These are phyloP conservation scores for Tachysurus fulvidraco DNA, from an alignment of 2,113 vertebrate genomes.

Conservation along the genomic window DNA sequence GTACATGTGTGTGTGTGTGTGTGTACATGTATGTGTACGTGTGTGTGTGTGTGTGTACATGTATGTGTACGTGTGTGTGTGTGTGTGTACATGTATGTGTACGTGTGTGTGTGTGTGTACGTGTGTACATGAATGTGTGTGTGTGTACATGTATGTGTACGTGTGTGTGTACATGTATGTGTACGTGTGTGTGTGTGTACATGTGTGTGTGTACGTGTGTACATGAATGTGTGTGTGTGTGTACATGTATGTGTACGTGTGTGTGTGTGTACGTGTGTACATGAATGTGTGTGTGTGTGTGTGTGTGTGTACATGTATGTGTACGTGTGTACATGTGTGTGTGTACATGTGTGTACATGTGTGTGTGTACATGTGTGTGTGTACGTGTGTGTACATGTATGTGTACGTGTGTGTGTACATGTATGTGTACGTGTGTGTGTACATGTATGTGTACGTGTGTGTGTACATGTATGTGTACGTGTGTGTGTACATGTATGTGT, in stretches of 20 bases:
- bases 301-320: not conserved
- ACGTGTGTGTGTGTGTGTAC: not conserved
- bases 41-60: not conserved
- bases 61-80: too few species aligned
- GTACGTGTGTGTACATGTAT: not conserved
- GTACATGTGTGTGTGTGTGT: not conserved
- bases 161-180: not conserved
- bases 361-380: not conserved
- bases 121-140: too few species aligned
- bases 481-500: not conserved
- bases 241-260: too few species aligned
- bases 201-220: not conserved
- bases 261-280: not conserved
- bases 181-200: not conserved
- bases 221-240: not conserved
- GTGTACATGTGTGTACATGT: not conserved
- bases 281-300: not conserved
- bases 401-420: too few species aligned
- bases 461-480: too few species aligned
- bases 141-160: too few species aligned
- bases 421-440: not conserved
- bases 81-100: too few species aligned
- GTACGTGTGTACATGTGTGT: not conserved
- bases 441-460: not conserved
- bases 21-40: too few species aligned